These are phyloP conservation scores for Burhinus oedicnemus DNA, from an alignment of 2,113 vertebrate genomes.

Conservation along the genomic window DNA sequence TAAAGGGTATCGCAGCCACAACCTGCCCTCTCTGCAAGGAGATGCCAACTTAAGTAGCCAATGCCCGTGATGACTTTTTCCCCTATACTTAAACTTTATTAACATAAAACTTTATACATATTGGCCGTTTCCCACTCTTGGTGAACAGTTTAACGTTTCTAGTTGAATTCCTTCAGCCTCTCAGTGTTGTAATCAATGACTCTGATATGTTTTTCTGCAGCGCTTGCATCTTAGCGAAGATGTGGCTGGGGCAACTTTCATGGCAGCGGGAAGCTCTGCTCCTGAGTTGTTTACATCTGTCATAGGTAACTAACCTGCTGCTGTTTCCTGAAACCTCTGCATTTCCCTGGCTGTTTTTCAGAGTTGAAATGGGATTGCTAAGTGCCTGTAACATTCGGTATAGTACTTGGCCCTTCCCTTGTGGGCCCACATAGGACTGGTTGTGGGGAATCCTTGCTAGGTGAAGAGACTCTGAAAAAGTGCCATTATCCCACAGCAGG, in stretches of 20 bases:
- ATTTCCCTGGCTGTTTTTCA: not conserved
- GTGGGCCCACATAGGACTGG: accelerated
- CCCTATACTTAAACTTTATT: not conserved
- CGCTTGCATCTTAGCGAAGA: slow-evolving; percentile 95
- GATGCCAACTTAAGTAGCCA: not conserved
- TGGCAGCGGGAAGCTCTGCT: slow-evolving; percentile 97
- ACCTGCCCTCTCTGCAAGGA: not conserved
- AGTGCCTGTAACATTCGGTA: accelerated
- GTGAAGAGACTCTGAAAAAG: not conserved
- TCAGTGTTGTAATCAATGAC: not conserved
- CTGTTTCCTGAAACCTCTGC: not conserved
- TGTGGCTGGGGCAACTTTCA: slow-evolving; percentile 96
- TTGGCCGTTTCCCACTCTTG: not conserved
- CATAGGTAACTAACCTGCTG: slow-evolving; percentile 83
- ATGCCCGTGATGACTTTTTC: not conserved
- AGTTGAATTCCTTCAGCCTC: not conserved
- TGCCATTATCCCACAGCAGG: not conserved
- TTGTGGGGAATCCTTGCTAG: not conserved
- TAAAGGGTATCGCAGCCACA: not conserved
- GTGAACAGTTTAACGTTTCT: accelerated
- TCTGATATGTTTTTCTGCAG: slow-evolving; percentile 73
- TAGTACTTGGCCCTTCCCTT: not conserved
- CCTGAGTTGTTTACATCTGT: slow-evolving; percentile 98
- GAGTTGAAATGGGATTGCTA: not conserved
- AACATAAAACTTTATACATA: not conserved